Evolutionary conservation across 1,140 invertebrate genomes (phyloP).

Genomic region (Paraescarpia echinospica): DNA sequence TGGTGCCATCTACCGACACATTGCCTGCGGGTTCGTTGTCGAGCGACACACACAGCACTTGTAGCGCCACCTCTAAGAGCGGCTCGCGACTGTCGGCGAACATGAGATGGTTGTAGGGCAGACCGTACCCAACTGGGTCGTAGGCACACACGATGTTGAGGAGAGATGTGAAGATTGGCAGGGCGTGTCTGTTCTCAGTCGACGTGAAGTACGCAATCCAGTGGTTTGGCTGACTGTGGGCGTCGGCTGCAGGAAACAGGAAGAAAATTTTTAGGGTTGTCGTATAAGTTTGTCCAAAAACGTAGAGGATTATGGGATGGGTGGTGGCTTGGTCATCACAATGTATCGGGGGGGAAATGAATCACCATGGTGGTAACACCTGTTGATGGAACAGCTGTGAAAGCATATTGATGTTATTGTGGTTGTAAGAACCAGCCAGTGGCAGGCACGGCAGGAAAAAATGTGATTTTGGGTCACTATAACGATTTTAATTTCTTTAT

Average conservation of each 20-base stretch:
- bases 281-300: not conserved
- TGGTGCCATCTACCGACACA: slow-evolving; percentile 20
- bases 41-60: slow-evolving; percentile 89
- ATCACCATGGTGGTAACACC: too few species aligned
- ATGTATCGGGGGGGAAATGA: too few species aligned
- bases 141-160: slow-evolving; percentile 96
- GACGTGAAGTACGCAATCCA: slow-evolving; percentile 66
- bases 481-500: too few species aligned
- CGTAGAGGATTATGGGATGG: too few species aligned
- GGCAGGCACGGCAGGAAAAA: too few species aligned
- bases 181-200: slow-evolving; percentile 74
- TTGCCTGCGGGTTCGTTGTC: slow-evolving; percentile 72
- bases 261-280: not conserved
- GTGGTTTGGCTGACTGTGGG: slow-evolving; percentile 58
- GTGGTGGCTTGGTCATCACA: too few species aligned
- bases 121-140: slow-evolving; percentile 92
- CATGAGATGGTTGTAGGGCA: slow-evolving; percentile 97
- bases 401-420: too few species aligned
- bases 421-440: too few species aligned
- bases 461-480: too few species aligned
- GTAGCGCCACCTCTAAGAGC: slow-evolving; percentile 91
- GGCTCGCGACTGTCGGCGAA: slow-evolving; percentile 94
- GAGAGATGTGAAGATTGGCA: slow-evolving; percentile 97
- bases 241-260: slow-evolving; percentile 48
- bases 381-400: too few species aligned